Evolutionary conservation across 2,888 invertebrate genomes (phyloP), one percentile per base, ranked within the genome.

Genomic region (Reticulitermes lucifugus): DNA sequence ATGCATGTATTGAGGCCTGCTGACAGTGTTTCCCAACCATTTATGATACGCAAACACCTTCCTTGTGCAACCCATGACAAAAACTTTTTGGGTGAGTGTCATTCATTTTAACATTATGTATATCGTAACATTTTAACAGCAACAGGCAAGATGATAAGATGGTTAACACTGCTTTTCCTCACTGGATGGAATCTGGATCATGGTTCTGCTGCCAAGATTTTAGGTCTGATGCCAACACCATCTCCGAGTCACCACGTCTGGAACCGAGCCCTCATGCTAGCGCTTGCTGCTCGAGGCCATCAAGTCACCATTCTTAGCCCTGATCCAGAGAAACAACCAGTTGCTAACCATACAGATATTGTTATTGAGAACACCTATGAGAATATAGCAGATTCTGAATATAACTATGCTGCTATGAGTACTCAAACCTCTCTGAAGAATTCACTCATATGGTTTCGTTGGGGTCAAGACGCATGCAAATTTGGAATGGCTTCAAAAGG

Each of bases 201-300:
- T 55, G 18, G 3, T 55, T 55, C 55, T 55, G 55, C 55, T 55
- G 55, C 55, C 55, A 86, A 83, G 12, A 86, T 87, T 59, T 79
- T 87, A 46, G 86, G 83, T 14, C 29, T 87, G 10, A 18, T 87
- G 59, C 25, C 80, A 22, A 86, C 83, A 9, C 85, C 86, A 2
- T 87, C 87, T 3, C 84, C 83, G 0, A 87, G 87, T 71, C 87
- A 87, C 83, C 84, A 87, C 81, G 86, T 87, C 46, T 87, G 85
- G 85, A 86, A 85, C 71, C 83, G 85, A 22, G 82, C 84, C 0
- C 77, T 87, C 12, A 84, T 83, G 75, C 29, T 75, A 22, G 87
- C 79, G 5, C 81, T 87, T 22, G 86, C 85, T 35, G 80, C 70
- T 6, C 70, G 83, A 73, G 87, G 87, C 22, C 87, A 87, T 60